phyloP scores from a whole-genome alignment of 2,888 invertebrate genomes.

The Lasioglossum leucozonium region DNA sequence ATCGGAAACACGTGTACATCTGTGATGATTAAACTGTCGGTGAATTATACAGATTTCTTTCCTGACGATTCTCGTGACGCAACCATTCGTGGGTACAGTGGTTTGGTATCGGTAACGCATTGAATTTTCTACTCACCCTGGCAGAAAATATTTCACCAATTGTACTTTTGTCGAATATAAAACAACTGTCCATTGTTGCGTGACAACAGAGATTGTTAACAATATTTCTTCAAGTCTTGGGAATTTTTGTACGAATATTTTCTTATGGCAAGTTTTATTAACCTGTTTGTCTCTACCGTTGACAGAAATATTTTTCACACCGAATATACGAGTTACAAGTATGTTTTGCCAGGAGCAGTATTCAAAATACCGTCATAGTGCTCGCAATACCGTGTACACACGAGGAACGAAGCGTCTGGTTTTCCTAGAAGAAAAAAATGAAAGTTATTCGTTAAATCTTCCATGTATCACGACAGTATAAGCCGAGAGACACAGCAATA shows the following conservation, averaged over 20 bases:
- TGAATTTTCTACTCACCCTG: constrained; percentile 9
- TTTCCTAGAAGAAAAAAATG: constrained; percentile 5
- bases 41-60: background rate
- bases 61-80: background rate
- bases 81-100: background rate
- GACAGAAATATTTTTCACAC: background rate
- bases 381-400: constrained; percentile 6
- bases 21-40: background rate
- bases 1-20: background rate
- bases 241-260: background rate
- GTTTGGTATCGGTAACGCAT: background rate
- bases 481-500: constrained; percentile 40
- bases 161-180: background rate
- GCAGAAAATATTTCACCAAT: background rate
- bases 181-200: background rate
- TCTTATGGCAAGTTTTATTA: background rate
- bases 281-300: background rate
- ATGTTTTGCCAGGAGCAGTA: background rate
- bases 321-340: background rate
- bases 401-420: background rate
- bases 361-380: background rate
- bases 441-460: constrained; percentile 19
- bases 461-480: constrained; percentile 19
- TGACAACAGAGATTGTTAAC: background rate
- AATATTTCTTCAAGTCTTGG: background rate